These are phyloP conservation scores for Lottia gigantea DNA, from an alignment of 2,888 invertebrate genomes.

Conservation along the genomic window DNA sequence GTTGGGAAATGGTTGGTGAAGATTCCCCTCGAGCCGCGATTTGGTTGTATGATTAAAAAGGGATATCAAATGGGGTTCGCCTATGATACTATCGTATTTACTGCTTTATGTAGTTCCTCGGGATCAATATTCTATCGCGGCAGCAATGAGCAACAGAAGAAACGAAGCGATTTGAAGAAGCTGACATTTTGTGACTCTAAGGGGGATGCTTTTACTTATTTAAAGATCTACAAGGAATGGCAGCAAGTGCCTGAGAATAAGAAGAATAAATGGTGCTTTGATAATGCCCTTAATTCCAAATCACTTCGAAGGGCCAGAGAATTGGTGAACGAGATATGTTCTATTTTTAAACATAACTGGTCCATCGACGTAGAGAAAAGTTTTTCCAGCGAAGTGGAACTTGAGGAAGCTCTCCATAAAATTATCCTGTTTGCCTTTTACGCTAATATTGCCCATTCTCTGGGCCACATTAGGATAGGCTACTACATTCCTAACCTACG, in stretches of 20 bases:
- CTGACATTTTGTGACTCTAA: constrained; percentile 50
- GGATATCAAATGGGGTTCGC: constrained; percentile 45
- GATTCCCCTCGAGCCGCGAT: constrained; percentile 60
- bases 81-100: constrained; percentile 55
- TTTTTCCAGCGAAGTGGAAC: constrained; percentile 30
- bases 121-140: constrained; percentile 59
- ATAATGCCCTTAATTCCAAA: constrained; percentile 64
- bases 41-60: constrained; percentile 48
- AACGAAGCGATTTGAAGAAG: constrained; percentile 50
- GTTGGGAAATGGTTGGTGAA: constrained; percentile 59
- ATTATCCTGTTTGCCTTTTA: constrained; percentile 48
- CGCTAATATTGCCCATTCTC: constrained; percentile 48
- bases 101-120: constrained; percentile 47
- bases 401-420: constrained; percentile 34
- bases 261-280: constrained; percentile 57
- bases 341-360: constrained; percentile 43
- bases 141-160: constrained; percentile 48
- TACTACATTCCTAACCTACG: constrained; percentile 40
- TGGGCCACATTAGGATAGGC: constrained; percentile 54
- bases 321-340: constrained; percentile 44
- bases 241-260: constrained; percentile 38
- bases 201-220: constrained; percentile 57
- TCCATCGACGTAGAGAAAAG: constrained; percentile 28
- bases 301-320: constrained; percentile 52
- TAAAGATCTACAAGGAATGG: constrained; percentile 58